phyloP scores from a whole-genome alignment of 1,140 invertebrate genomes.

The Pectinophora gossypiella region DNA sequence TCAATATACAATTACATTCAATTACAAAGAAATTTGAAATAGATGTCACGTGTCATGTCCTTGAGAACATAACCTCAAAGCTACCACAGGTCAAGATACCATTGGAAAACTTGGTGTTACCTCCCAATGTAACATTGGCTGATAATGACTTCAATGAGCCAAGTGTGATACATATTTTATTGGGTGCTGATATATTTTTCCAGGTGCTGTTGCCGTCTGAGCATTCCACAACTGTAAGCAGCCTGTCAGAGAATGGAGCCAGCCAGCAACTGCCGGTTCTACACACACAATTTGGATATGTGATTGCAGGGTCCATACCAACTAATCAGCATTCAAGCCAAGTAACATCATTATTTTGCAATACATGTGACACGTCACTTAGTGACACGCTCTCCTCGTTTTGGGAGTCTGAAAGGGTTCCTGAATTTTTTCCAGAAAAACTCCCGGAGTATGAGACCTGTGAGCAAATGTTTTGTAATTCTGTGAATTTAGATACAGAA shows the following conservation, averaged over 20 bases:
- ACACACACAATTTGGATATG: background rate
- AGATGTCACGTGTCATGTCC: background rate
- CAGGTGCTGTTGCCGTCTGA: conserved; percentile 23
- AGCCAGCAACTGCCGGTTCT: background rate
- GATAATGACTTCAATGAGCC: conserved; percentile 25
- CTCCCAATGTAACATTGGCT: conserved; percentile 18
- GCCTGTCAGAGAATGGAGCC: background rate
- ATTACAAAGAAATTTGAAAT: background rate
- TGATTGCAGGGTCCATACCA: background rate
- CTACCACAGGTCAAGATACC: too few relatives aligned
- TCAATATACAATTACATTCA: background rate
- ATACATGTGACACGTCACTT: too few relatives aligned
- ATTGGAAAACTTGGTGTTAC: conserved; percentile 5
- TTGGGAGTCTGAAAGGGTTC: too few relatives aligned
- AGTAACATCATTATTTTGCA: too few relatives aligned
- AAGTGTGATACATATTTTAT: conserved; percentile 28
- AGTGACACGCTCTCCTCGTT: too few relatives aligned
- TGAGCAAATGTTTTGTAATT: too few relatives aligned
- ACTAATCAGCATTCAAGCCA: too few relatives aligned
- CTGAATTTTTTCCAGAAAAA: too few relatives aligned
- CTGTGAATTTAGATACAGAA: too few relatives aligned
- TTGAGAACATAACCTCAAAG: too few relatives aligned
- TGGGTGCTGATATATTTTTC: conserved; percentile 37
- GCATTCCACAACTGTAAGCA: too few relatives aligned
- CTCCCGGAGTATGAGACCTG: too few relatives aligned